phyloP scores from a whole-genome alignment of 1,140 invertebrate species.

The Drosophila busckii region DNA sequence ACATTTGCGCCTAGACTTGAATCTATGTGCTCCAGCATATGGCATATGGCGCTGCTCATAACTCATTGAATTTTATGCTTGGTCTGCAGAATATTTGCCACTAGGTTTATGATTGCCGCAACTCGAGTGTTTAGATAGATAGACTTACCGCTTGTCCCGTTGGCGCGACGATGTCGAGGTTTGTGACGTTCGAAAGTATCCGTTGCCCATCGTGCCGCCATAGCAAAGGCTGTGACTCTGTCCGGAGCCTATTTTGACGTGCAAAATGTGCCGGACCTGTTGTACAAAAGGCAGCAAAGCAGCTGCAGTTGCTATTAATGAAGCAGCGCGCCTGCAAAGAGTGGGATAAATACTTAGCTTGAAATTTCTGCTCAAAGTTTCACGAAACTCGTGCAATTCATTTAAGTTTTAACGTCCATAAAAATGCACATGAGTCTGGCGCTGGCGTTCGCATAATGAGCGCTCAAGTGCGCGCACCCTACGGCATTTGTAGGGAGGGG shows the following conservation, averaged over 20 bases:
- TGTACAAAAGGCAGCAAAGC: conserved; percentile 7
- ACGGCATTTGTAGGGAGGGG: background rate
- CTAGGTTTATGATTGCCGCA: too few species aligned
- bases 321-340: conserved; percentile 40
- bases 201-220: conserved; percentile 78
- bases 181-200: conserved; percentile 78
- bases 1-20: conserved; percentile 55
- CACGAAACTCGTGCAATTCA: conserved; percentile 45
- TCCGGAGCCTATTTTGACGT: conserved; percentile 79
- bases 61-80: conserved; percentile 45
- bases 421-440: conserved; percentile 3
- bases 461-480: conserved; percentile 14
- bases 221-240: conserved; percentile 79
- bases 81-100: too few species aligned
- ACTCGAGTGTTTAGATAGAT: too few species aligned
- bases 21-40: conserved; percentile 19
- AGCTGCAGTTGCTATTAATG: background rate
- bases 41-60: too few species aligned
- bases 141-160: conserved; percentile 77
- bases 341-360: conserved; percentile 34
- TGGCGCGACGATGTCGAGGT: conserved; percentile 60
- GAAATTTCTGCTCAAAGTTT: conserved; percentile 21
- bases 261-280: conserved; percentile 61
- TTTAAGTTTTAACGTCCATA: conserved; percentile 23
- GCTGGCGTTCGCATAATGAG: conserved; percentile 27